Conservation (phyloP, 2,113 vertebrate species). For the Noturus placidus region DNA sequence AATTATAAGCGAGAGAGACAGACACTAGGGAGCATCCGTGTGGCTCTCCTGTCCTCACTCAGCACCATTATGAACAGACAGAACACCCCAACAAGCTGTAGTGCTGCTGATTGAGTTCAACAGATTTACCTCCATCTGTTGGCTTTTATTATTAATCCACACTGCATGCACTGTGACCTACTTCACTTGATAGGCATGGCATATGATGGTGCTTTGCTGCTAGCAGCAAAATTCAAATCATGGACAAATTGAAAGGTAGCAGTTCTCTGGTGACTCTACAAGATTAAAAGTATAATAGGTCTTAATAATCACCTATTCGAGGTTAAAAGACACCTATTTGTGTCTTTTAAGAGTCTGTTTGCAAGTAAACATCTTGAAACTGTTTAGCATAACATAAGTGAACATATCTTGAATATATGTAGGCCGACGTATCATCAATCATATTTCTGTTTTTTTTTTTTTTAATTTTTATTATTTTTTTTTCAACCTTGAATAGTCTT, state of each 20-base stretch:
- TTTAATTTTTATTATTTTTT: too few species aligned
- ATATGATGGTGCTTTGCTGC: slow-evolving; percentile 47
- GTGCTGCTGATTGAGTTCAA: slow-evolving; percentile 48
- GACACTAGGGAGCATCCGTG: slow-evolving; percentile 17
- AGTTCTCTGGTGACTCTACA: not conserved
- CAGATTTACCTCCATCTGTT: slow-evolving; percentile 66
- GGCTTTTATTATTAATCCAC: slow-evolving; percentile 71
- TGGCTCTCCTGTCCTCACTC: slow-evolving; percentile 15
- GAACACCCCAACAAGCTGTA: slow-evolving; percentile 55
- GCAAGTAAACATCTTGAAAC: not conserved
- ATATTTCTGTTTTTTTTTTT: not conserved
- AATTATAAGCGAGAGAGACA: slow-evolving; percentile 36
- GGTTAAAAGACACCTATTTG: not conserved
- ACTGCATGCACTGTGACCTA: slow-evolving; percentile 61
- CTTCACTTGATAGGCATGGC: slow-evolving; percentile 51
- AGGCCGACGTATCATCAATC: not conserved
- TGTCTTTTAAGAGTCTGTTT: not conserved
- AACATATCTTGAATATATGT: not conserved
- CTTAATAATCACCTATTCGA: not conserved
- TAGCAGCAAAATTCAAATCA: slow-evolving; percentile 24
- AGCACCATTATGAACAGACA: slow-evolving; percentile 20
- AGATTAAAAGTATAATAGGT: not conserved
- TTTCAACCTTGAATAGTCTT: not conserved
- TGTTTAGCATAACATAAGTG: not conserved
- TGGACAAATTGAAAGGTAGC: not conserved